Percentiles rank a stretch among this genome's conserved stretches.
phyloP scores from a whole-genome alignment of 2,113 vertebrate species.

The Heteronetta atricapilla region DNA sequence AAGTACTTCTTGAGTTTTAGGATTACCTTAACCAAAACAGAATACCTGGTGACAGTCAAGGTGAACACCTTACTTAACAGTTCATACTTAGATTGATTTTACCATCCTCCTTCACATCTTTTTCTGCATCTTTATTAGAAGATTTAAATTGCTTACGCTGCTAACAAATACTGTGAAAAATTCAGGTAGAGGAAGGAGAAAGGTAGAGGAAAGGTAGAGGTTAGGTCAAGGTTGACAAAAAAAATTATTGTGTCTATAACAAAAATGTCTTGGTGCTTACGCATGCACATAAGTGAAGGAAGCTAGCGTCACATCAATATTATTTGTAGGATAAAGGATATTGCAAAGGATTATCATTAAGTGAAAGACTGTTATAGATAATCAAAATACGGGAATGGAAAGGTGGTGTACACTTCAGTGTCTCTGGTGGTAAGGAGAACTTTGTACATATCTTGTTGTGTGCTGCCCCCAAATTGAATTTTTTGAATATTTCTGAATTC shows the following conservation, averaged over 20 bases:
- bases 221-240: not conserved
- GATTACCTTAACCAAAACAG: not conserved
- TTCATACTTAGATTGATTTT: not conserved
- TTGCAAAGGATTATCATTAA: not conserved
- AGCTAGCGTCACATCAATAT: not conserved
- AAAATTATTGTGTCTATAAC: accelerated
- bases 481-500: not conserved
- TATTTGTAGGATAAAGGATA: not conserved
- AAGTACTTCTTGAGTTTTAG: not conserved
- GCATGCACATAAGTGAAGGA: not conserved
- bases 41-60: not conserved
- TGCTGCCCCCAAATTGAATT: not conserved
- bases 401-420: not conserved
- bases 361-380: not conserved
- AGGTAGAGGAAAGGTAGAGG: not conserved
- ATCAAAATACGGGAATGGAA: not conserved
- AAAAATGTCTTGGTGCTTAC: not conserved
- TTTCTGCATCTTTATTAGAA: not conserved
- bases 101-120: not conserved
- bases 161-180: not conserved
- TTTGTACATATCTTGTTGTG: not conserved
- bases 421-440: not conserved
- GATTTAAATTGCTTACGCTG: not conserved
- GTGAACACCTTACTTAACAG: not conserved
- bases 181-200: not conserved